phyloP scores from a whole-genome alignment of 2,888 invertebrate species.

The Acleris emargana region DNA sequence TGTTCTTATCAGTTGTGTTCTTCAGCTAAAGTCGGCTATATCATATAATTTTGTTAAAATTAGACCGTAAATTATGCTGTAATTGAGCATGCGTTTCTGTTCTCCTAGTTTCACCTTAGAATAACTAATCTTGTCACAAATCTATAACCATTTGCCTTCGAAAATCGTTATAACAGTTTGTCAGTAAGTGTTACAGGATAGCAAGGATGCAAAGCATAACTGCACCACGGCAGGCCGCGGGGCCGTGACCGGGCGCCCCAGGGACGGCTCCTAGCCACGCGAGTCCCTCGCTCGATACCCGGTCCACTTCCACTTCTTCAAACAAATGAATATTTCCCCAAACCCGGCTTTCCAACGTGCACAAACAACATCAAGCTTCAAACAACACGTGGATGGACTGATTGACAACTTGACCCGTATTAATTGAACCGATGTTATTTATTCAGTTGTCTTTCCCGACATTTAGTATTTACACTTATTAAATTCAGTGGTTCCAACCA shows the following conservation, averaged over 20 bases:
- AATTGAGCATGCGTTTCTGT: too few relatives aligned
- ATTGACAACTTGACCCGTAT: constrained; percentile 6
- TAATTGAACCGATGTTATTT: background rate
- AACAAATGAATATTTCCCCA: constrained; percentile 11
- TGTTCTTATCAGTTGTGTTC: too few relatives aligned
- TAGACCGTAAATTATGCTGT: too few relatives aligned
- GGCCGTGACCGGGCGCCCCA: constrained; percentile 15
- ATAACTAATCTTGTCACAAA: too few relatives aligned
- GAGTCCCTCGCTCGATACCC: constrained; percentile 23
- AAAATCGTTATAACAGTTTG: too few relatives aligned
- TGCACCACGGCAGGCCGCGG: background rate
- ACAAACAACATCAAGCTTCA: constrained; percentile 8
- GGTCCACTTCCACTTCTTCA: constrained; percentile 10
- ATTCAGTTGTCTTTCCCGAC: background rate
- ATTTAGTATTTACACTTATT: too few relatives aligned
- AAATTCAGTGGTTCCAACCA: too few relatives aligned
- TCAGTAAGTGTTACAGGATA: background rate
- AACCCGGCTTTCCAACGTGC: background rate
- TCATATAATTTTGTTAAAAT: too few relatives aligned
- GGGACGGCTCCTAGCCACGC: constrained; percentile 18
- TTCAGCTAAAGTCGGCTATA: too few relatives aligned
- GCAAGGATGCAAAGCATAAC: constrained; percentile 6
- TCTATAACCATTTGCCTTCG: too few relatives aligned
- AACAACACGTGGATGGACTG: constrained; percentile 4
- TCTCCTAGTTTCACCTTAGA: too few relatives aligned